Evolutionary conservation across 2,888 invertebrate genomes (phyloP), one percentile per base, ranked within the genome.

Genomic region (Diploptera punctata): DNA sequence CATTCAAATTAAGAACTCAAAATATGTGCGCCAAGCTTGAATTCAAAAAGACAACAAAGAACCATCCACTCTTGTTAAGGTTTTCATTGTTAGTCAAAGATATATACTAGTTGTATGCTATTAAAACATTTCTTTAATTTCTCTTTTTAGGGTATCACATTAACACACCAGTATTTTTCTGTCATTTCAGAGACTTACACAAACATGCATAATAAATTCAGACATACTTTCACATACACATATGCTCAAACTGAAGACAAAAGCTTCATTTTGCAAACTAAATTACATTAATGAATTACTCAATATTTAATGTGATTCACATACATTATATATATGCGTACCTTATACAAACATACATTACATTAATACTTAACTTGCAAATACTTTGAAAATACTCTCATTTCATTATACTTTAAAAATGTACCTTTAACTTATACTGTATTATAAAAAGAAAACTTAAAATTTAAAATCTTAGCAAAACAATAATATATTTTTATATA

Each of bases 371-470:
- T 62, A 18, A 47, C 33, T 16, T 57, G 57, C 57, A 43, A 44
- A 65, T 65, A 65, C 65, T 65, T 65, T 9, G 44, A 44, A 65
- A 70, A 70, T 69, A 69, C 69, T 69, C 60, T 69, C n/a, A 1
- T 38, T 49, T 47, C 44, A 7, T 44, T 16, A 13, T 65, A 65
- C 24, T 65, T 43, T 44, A 3, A 65, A 44, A 18, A 31, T 19
- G 33, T n/a, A 33, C 5, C 38, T 47, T 43, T 18, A 65, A 65
- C 44, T 65, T 47, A 65, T 43, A 43, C 3, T 43, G 16, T 21
- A 65, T 38, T 38, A 65, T 65, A 26, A 26, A 31, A 65, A 65
- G 24, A 19, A 38, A 60, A 61, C 19, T 10, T 65, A 43, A 44
- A 29, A 24, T 29, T 38, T 44, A n/a, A 29, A 29, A 29, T 29